A percentile compares a stretch with the other conserved stretches of the same genome.
These are phyloP conservation scores for Brienomyrus brachyistius DNA, from an alignment of 2,113 vertebrate species.

Conservation along the genomic window DNA sequence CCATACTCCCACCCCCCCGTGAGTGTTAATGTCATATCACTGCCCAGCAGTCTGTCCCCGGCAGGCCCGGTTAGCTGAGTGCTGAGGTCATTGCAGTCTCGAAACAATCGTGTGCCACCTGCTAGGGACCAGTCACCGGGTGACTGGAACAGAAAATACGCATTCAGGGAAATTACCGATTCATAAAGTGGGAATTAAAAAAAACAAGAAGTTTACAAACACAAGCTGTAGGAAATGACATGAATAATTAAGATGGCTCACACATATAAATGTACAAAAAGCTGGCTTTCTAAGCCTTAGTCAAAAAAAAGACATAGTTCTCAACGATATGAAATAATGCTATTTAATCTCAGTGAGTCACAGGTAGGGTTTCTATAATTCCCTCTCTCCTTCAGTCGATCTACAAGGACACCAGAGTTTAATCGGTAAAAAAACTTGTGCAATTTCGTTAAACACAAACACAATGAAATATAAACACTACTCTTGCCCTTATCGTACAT, in stretches of 20 bases:
- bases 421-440: background rate
- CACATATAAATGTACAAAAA: background rate
- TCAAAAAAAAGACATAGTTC: background rate
- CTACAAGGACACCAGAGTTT: background rate
- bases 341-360: background rate
- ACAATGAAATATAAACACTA: background rate
- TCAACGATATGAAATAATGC: background rate
- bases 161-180: constrained; percentile 1
- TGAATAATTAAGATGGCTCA: background rate
- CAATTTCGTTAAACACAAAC: background rate
- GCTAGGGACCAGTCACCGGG: background rate
- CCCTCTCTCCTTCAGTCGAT: background rate
- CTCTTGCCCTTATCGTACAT: background rate
- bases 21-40: constrained; percentile 1
- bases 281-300: background rate
- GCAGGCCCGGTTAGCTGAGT: background rate
- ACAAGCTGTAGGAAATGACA: background rate
- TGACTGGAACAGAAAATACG: background rate
- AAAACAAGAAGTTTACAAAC: constrained; percentile 9
- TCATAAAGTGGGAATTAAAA: constrained; percentile 8
- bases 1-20: background rate
- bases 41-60: constrained; percentile 4
- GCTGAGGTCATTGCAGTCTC: constrained; percentile 12
- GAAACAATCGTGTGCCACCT: constrained; percentile 7
- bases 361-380: background rate